phyloP scores from a whole-genome alignment of 2,888 invertebrate genomes.

The Epistrophella euchroma region DNA sequence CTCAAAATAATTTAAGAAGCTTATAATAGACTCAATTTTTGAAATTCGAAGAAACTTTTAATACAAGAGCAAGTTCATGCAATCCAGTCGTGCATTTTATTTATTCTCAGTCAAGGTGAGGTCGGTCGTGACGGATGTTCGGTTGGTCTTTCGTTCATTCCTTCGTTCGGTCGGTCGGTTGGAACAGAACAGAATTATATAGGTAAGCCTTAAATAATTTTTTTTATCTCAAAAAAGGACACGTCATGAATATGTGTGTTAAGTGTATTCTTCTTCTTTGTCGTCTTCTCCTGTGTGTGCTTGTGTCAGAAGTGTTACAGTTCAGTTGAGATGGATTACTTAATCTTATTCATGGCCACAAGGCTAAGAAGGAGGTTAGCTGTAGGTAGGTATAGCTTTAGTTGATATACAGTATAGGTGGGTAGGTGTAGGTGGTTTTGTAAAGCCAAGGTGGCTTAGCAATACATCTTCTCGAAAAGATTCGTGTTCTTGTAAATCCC shows the following conservation, averaged over 20 bases:
- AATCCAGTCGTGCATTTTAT: too few relatives aligned
- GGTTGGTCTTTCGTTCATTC: slow-evolving; percentile 32
- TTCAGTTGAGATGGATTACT: slow-evolving; percentile 76
- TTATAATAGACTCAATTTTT: too few relatives aligned
- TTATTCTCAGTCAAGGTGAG: slow-evolving; percentile 64
- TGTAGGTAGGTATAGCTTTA: neutral
- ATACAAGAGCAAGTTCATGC: too few relatives aligned
- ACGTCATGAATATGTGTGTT: slow-evolving; percentile 75
- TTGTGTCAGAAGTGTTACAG: slow-evolving; percentile 72
- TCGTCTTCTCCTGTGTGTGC: slow-evolving; percentile 57
- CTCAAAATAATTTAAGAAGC: too few relatives aligned
- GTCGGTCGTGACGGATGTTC: slow-evolving; percentile 61
- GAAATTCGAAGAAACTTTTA: too few relatives aligned
- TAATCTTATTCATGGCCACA: slow-evolving; percentile 75
- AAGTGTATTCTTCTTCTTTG: slow-evolving; percentile 73
- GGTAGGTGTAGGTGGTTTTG: slow-evolving; percentile 28
- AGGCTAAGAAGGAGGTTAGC: slow-evolving; percentile 6
- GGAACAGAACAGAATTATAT: slow-evolving; percentile 20
- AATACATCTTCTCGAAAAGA: slow-evolving; percentile 61
- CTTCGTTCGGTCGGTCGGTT: slow-evolving; percentile 57
- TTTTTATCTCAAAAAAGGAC: slow-evolving; percentile 61
- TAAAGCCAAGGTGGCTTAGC: slow-evolving; percentile 48
- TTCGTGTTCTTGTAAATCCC: slow-evolving; percentile 63
- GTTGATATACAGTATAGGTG: neutral
- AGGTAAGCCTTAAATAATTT: slow-evolving; percentile 67